Conservation (phyloP, 2,888 invertebrate species). For the Drosophila imparisetae region DNA sequence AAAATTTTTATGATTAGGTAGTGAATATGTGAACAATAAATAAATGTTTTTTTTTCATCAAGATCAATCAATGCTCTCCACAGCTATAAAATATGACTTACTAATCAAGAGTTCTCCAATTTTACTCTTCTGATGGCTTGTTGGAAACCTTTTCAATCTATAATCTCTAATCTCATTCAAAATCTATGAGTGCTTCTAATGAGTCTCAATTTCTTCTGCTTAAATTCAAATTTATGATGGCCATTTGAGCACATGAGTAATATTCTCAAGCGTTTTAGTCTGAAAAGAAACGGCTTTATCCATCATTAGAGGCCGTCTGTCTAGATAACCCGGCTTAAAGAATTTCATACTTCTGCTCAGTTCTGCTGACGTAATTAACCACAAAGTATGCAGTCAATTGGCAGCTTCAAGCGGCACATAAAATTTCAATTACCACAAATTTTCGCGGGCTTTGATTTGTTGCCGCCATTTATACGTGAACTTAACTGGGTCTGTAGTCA, state of each 20-base stretch:
- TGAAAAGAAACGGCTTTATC: constrained; percentile 12
- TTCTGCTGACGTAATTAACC: constrained; percentile 65
- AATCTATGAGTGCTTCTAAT: constrained; percentile 13
- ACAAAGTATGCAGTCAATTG: constrained; percentile 64
- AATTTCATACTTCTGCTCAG: constrained; percentile 8
- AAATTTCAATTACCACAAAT: constrained; percentile 76
- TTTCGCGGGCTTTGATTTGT: constrained; percentile 70
- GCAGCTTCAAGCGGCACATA: constrained; percentile 66
- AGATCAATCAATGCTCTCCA: not conserved
- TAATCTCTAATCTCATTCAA: constrained; percentile 4
- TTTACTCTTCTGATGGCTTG: not conserved
- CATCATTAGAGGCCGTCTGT: constrained; percentile 37
- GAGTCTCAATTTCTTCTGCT: constrained; percentile 6
- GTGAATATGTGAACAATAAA: not conserved
- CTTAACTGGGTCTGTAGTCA: constrained; percentile 15
- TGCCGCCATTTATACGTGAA: constrained; percentile 56
- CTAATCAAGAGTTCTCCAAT: not conserved
- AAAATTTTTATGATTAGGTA: no score
- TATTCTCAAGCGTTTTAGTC: constrained; percentile 16
- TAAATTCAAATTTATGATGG: constrained; percentile 19
- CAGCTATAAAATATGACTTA: not conserved
- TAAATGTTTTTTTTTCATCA: not conserved
- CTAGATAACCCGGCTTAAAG: constrained; percentile 36
- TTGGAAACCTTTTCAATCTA: not conserved
- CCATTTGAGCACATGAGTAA: constrained; percentile 8